Conservation (phyloP, 2,797 vertebrate genomes). For the Thunnus albacares region DNA sequence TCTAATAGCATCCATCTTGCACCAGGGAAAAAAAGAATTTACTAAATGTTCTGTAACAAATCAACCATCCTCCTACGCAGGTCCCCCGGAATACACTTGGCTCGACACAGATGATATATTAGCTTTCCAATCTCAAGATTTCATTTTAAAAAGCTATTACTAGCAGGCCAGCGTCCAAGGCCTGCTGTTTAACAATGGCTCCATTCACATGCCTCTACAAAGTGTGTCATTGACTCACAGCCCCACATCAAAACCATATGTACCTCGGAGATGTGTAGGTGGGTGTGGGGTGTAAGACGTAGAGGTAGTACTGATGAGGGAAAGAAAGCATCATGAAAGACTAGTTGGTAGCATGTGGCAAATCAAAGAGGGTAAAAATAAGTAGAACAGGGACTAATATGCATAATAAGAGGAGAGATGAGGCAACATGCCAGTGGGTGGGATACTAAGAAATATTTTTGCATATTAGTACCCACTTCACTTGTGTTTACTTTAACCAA, state of each 20-base stretch:
- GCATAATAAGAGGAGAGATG: slow-evolving; percentile 48
- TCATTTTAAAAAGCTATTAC: slow-evolving; percentile 76
- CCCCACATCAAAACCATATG: slow-evolving; percentile 79
- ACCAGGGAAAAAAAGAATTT: slow-evolving; percentile 36
- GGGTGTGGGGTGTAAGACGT: slow-evolving; percentile 47
- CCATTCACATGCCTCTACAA: slow-evolving; percentile 74
- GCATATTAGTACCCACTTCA: slow-evolving; percentile 17
- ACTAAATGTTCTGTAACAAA: slow-evolving; percentile 53
- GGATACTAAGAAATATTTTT: slow-evolving; percentile 15
- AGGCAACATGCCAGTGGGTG: slow-evolving; percentile 34
- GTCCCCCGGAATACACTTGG: slow-evolving; percentile 52
- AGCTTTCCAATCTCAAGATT: slow-evolving; percentile 74
- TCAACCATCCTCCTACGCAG: slow-evolving; percentile 54
- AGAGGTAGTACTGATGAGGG: slow-evolving; percentile 14
- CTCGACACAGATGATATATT: slow-evolving; percentile 55
- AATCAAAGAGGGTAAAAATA: slow-evolving; percentile 35
- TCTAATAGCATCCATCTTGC: slow-evolving; percentile 45
- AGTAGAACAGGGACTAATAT: slow-evolving; percentile 22
- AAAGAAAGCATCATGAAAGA: slow-evolving; percentile 31
- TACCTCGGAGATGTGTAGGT: slow-evolving; percentile 58
- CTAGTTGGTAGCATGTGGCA: slow-evolving; percentile 29
- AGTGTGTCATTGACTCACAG: slow-evolving; percentile 72
- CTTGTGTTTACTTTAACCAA: slow-evolving; percentile 20
- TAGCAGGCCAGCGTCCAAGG: slow-evolving; percentile 62
- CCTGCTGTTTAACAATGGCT: slow-evolving; percentile 75